Evolutionary conservation across 2,113 vertebrate species (phyloP).

Genomic region (Sardina pilchardus): DNA sequence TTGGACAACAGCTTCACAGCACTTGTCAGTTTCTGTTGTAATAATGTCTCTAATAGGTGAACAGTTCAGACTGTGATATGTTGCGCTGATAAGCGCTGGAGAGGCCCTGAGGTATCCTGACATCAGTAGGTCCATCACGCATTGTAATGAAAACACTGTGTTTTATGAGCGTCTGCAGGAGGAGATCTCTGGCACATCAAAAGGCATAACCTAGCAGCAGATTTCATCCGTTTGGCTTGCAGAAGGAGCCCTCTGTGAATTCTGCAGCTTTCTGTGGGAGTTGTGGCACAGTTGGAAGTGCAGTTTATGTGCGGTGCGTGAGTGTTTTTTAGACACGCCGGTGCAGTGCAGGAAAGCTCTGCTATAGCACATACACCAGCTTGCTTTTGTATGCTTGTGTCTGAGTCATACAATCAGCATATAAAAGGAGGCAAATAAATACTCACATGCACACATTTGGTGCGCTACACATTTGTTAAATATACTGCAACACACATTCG

Average conservation of each 20-base stretch:
- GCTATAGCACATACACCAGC: no score
- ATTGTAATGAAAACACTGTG: neutral
- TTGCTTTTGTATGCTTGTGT: neutral
- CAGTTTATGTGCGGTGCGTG: neutral
- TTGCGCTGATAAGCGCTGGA: neutral
- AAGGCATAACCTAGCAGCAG: neutral
- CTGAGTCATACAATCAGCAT: neutral
- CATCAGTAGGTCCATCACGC: neutral
- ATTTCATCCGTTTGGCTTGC: neutral
- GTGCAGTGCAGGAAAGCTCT: neutral
- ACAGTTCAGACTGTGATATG: neutral
- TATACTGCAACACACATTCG: no score
- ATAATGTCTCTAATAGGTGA: neutral
- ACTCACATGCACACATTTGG: neutral
- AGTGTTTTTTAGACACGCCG: neutral
- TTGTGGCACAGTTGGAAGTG: neutral
- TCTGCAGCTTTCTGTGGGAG: neutral
- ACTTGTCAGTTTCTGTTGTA: neutral
- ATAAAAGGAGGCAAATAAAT: neutral
- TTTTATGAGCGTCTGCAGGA: neutral
- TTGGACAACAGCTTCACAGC: neutral
- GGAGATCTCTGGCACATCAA: neutral
- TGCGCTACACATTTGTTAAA: no score
- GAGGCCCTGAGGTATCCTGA: neutral
- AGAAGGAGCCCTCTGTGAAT: neutral